Conservation (phyloP, 2,113 vertebrate species). For the Pachypanchax playfairii region DNA sequence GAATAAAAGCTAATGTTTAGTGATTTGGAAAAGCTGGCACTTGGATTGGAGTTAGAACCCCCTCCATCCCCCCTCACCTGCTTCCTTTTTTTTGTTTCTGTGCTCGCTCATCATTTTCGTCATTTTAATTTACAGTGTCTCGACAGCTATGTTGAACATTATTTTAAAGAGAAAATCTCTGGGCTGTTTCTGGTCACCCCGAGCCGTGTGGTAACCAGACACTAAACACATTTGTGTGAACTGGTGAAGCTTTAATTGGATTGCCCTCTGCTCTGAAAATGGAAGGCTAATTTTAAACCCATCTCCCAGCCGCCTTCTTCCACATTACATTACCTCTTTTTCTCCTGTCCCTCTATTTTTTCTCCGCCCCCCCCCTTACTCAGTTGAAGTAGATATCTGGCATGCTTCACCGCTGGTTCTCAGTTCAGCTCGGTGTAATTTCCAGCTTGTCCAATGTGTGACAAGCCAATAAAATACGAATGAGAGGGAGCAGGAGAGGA, state of each 20-base stretch:
- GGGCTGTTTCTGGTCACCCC: constrained; percentile 38
- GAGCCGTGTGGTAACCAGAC: constrained; percentile 51
- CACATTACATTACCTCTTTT: constrained; percentile 45
- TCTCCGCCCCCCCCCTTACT: constrained; percentile 8
- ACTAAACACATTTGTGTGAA: constrained; percentile 71
- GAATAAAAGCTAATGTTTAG: constrained; percentile 35
- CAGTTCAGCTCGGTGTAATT: constrained; percentile 74
- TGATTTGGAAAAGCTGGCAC: constrained; percentile 1
- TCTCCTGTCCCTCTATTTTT: constrained; percentile 17
- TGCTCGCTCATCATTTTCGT: constrained; percentile 4
- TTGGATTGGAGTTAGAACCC: neutral
- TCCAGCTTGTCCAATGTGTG: constrained; percentile 81
- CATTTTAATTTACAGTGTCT: constrained; percentile 8
- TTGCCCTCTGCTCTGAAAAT: constrained; percentile 71
- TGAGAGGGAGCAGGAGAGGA: constrained; percentile 47
- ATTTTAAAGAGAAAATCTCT: constrained; percentile 16
- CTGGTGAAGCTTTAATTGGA: constrained; percentile 77
- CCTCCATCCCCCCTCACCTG: no score
- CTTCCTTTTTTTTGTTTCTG: constrained; percentile 1
- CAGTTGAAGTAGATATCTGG: constrained; percentile 66
- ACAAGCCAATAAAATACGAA: constrained; percentile 77
- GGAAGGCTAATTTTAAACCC: constrained; percentile 66
- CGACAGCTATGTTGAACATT: neutral
- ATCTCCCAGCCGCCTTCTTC: constrained; percentile 32
- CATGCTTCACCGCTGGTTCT: constrained; percentile 65